These are phyloP conservation scores for Crypturellus tataupa DNA, from an alignment of 2,797 vertebrate genomes.

Conservation along the genomic window DNA sequence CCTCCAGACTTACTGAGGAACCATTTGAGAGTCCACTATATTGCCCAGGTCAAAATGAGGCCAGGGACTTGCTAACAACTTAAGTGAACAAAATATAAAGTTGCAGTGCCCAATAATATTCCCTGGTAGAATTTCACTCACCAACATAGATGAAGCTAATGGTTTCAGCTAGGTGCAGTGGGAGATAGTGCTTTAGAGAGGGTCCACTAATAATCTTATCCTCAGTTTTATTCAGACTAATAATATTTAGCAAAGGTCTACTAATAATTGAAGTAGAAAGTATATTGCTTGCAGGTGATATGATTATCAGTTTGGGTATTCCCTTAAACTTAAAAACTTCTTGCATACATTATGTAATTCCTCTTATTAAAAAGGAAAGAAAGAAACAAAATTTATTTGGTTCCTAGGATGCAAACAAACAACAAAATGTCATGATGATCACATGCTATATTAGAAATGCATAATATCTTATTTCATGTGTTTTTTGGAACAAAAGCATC, in stretches of 20 bases:
- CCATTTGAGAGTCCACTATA: neutral
- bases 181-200: neutral
- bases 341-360: neutral
- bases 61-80: neutral
- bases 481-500: neutral
- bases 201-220: neutral
- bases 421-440: neutral
- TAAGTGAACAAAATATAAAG: neutral
- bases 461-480: neutral
- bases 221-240: too few species aligned
- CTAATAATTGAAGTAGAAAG: neutral
- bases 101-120: neutral
- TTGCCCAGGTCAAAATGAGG: neutral
- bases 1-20: neutral
- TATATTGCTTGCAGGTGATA: neutral
- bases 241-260: too few species aligned
- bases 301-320: neutral
- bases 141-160: neutral
- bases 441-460: neutral
- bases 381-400: neutral
- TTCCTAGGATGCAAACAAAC: neutral
- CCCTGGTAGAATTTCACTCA: neutral
- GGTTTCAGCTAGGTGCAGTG: neutral
- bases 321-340: neutral
- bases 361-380: neutral